phyloP scores from a whole-genome alignment of 1,140 invertebrate genomes.

The Apis laboriosa region DNA sequence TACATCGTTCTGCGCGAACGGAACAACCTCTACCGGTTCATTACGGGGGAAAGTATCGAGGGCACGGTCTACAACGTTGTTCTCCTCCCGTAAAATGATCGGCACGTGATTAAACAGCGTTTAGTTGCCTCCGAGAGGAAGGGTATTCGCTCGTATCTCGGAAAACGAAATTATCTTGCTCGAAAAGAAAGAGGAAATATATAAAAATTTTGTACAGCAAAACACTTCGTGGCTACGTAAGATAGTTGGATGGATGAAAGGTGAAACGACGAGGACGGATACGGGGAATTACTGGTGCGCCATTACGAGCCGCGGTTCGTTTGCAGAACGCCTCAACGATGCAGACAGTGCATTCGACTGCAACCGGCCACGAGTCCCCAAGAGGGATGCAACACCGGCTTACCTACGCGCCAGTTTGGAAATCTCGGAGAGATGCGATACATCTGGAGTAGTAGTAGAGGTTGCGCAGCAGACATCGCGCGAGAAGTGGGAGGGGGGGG shows the following conservation, averaged over 20 bases:
- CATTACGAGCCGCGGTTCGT: slow-evolving; percentile 67
- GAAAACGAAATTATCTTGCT: no score
- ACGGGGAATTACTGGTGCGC: slow-evolving; percentile 62
- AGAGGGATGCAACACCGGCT: slow-evolving; percentile 64
- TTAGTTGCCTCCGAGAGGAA: no score
- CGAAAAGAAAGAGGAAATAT: no score
- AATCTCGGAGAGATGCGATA: slow-evolving; percentile 73
- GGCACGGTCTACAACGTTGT: no score
- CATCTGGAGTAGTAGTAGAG: slow-evolving; percentile 51
- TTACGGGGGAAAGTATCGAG: neutral
- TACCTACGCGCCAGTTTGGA: slow-evolving; percentile 68
- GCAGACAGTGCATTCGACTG: slow-evolving; percentile 71
- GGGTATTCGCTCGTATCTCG: no score
- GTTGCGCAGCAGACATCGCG: slow-evolving; percentile 69
- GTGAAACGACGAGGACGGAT: slow-evolving; percentile 40
- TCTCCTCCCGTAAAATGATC: neutral
- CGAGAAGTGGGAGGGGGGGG: slow-evolving; percentile 32
- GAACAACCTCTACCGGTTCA: neutral
- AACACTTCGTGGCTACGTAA: no score
- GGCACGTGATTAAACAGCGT: no score
- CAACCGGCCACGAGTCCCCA: slow-evolving; percentile 63
- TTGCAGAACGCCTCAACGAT: slow-evolving; percentile 64
- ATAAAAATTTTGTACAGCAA: no score
- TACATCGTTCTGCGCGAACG: slow-evolving; percentile 11
- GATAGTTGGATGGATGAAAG: neutral